Evolutionary conservation across 2,797 vertebrate genomes (phyloP).

Genomic region (Alfaro cultratus): DNA sequence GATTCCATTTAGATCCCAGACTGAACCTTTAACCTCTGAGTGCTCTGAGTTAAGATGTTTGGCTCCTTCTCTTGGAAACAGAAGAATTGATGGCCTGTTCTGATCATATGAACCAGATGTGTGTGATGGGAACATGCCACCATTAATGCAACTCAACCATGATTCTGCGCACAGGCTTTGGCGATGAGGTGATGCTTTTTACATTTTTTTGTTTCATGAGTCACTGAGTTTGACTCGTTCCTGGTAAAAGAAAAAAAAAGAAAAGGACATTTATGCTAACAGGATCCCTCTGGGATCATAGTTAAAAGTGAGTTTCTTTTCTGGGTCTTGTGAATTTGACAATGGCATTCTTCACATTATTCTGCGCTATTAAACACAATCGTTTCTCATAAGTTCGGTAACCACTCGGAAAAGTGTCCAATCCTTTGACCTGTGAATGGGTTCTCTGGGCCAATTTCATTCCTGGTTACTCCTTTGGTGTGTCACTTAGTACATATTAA

Average conservation of each 20-base stretch:
- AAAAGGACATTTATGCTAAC: slow-evolving; percentile 44
- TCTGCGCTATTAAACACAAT: slow-evolving; percentile 50
- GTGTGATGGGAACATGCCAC: slow-evolving; percentile 62
- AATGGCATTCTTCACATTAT: slow-evolving; percentile 66
- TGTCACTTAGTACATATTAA: slow-evolving; percentile 75
- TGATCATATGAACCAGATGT: slow-evolving; percentile 73
- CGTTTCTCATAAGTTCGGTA: slow-evolving; percentile 40
- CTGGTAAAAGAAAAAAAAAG: slow-evolving; percentile 46
- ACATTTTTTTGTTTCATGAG: slow-evolving; percentile 51
- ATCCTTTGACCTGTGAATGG: slow-evolving; percentile 66
- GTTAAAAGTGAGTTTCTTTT: slow-evolving; percentile 46
- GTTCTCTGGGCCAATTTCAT: slow-evolving; percentile 70
- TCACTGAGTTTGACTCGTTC: slow-evolving; percentile 33
- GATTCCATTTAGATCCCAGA: slow-evolving; percentile 12
- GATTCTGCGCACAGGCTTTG: slow-evolving; percentile 15
- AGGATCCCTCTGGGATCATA: slow-evolving; percentile 42
- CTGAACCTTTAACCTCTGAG: slow-evolving; percentile 25
- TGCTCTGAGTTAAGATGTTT: slow-evolving; percentile 27
- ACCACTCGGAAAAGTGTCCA: slow-evolving; percentile 47
- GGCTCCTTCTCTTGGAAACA: slow-evolving; percentile 55
- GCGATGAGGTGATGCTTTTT: slow-evolving; percentile 54
- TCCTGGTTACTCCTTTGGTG: slow-evolving; percentile 76
- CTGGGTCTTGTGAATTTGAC: slow-evolving; percentile 61
- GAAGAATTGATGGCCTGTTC: slow-evolving; percentile 54
- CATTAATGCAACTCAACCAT: slow-evolving; percentile 44